Evolutionary conservation across 2,888 invertebrate genomes (phyloP).

Genomic region (Pterobdella sp.): DNA sequence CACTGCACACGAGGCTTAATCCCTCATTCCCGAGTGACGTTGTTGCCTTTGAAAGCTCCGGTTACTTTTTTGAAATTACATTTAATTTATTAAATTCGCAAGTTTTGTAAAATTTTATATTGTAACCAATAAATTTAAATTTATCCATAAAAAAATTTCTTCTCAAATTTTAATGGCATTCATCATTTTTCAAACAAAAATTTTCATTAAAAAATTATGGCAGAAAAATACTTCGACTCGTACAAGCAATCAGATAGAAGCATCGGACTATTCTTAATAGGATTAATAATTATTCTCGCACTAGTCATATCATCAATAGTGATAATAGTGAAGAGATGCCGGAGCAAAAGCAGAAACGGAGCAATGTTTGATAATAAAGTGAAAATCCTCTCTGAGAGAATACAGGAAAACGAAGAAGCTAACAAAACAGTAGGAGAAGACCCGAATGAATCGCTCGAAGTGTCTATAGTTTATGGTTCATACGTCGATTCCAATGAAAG

Average conservation of each 20-base stretch:
- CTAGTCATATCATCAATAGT: background rate
- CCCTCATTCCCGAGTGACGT: slow-evolving; percentile 6
- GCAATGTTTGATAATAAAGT: background rate
- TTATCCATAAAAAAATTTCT: too few species aligned
- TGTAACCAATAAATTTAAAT: background rate
- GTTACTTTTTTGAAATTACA: background rate
- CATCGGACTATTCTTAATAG: background rate
- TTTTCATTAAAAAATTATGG: background rate
- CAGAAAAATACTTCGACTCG: background rate
- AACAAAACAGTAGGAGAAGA: background rate
- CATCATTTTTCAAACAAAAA: background rate
- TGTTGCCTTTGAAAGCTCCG: background rate
- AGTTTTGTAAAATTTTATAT: too few species aligned
- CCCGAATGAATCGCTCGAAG: background rate
- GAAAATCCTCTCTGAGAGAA: background rate
- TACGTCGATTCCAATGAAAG: background rate
- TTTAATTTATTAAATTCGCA: too few species aligned
- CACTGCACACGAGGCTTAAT: background rate
- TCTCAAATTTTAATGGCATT: background rate
- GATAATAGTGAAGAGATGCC: background rate
- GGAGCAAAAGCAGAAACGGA: background rate
- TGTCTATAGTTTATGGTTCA: background rate
- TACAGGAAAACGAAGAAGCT: background rate
- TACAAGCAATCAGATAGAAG: background rate
- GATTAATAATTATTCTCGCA: background rate